A percentile compares a stretch with the other conserved stretches of the same genome.
phyloP scores from a whole-genome alignment of 2,888 invertebrate species.

The Tinea semifulvella region DNA sequence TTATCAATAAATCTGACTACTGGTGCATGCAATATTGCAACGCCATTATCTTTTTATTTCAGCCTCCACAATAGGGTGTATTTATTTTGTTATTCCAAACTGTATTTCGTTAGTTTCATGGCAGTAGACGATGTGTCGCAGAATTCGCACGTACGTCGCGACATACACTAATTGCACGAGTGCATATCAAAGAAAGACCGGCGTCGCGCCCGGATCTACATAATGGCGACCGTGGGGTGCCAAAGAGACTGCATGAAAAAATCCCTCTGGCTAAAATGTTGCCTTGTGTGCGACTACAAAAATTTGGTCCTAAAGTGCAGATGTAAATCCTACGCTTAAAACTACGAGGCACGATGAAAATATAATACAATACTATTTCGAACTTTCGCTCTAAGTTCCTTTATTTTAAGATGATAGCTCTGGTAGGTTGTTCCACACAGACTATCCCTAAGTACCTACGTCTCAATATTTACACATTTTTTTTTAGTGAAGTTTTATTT shows the following conservation, averaged over 20 bases:
- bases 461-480: no score
- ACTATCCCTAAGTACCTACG: no score
- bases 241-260: conserved; percentile 14
- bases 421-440: no score
- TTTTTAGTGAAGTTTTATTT: no score
- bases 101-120: conserved; percentile 4
- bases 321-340: conserved; percentile 9
- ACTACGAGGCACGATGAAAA: not conserved
- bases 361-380: not conserved
- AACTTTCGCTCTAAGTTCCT: not conserved
- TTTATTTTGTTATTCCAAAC: not conserved
- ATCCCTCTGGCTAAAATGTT: conserved; percentile 8
- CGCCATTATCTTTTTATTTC: no score
- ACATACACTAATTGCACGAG: conserved; percentile 62
- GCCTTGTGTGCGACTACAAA: conserved; percentile 8
- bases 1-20: no score
- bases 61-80: no score
- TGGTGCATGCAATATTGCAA: no score
- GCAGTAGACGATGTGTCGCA: not conserved
- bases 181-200: conserved; percentile 63
- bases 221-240: conserved; percentile 39
- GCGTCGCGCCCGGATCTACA: conserved; percentile 61
- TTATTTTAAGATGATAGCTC: no score
- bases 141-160: conserved; percentile 20
- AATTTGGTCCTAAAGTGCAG: conserved; percentile 11